Evolutionary conservation across 35 echinoderm and acorn worm species (phyloP), one percentile per base, ranked within the genome.

Genomic region (Stichopus chloronotus): DNA sequence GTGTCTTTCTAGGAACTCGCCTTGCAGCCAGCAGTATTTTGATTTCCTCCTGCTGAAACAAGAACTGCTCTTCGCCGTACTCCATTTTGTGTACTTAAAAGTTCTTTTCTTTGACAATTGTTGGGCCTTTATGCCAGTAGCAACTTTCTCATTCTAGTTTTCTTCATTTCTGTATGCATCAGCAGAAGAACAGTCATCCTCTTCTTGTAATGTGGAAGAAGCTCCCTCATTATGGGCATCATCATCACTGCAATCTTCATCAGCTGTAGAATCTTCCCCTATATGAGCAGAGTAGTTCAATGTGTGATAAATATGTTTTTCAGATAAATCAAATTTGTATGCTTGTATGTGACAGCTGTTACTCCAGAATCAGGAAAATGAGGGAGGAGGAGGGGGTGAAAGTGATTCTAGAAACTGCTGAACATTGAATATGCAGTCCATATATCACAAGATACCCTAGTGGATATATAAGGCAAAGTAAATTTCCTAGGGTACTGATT

Each of bases 71-170:
- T 77, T 77, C 72, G 16, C 16, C 72, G 19, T 77, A 77, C 72
- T 77, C 72, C 72, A 77, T 77, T 77, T 77, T 77, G 72, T 77
- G 72, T 76, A 76, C 72, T 76, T 76, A 76, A 76, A 5, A 76
- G 72, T 76, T 76, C 72, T 76, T 76, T 76, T 76, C 72, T 76
- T 76, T 76, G 72, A 76, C 72, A 76, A 76, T 76, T 13, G 72
- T 76, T 76, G 72, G 72, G 72, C 5, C 5, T 76, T 76, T 13
- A 76, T 24, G 12, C 5, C 72, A 76, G 14, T 20, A 76, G 72
- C 14, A 76, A 76, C 72, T 76, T 76, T 24, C 14, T 24, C 72
- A 76, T 76, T 76, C 72, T 76, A 4, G 5, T 76, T 76, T 76
- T 76, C 72, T 76, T 6, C 72, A 76, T 76, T 76, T 20, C 72